Base-by-base conservation (phyloP, 2,113 vertebrate genomes). In the Panurus biarmicus region DNA sequence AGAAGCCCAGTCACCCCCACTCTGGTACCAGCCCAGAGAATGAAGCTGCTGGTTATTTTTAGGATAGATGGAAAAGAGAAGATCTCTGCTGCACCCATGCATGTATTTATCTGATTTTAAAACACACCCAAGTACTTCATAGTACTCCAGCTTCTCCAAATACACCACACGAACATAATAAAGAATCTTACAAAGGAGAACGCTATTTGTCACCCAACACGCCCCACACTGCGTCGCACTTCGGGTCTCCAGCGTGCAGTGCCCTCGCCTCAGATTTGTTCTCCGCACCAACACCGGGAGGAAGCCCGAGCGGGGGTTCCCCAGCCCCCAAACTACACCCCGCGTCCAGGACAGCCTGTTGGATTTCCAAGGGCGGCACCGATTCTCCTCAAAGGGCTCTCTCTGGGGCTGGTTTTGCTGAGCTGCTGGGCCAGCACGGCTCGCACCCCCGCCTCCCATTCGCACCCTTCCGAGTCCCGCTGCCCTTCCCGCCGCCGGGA, bases 121-220 rank as follows among this genome's bases (percentile, higher is more conserved):
- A 64, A 16, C 58, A 35, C 15, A 5, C 2, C 1, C 33, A 50
- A 28, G 35, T 12, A 11, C 42, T 48, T 48, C 9, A 3, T 36
- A 16, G 45, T 5, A 13, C 58, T 80, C 57, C 54, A 11, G 70
- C 54, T 47, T 18, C 50, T 18, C 54, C 42, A 28, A 51, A 48
- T 0, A 21, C 58, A 20, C 33, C 29, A 2, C 28, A 5, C 35
- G 40, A 42, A 42, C 6, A 1, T 4, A 0, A 23, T 4, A 5
- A 20, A 14, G 23, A 23, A 6, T 0, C 10, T 42, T 1, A 14
- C 0, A 21, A 45, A 71, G 36, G 35, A 64, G 35, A 58, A 20
- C 5, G 12, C 48, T 6, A 1, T 11, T 44, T 8, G 35, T 20
- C 31, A 38, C 33, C 29, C 69, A 18, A 24, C 25, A 17, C 2